Evolutionary conservation across 2,113 vertebrate species (phyloP), one percentile per base, ranked within the genome.

Genomic region (Helogale parvula): DNA sequence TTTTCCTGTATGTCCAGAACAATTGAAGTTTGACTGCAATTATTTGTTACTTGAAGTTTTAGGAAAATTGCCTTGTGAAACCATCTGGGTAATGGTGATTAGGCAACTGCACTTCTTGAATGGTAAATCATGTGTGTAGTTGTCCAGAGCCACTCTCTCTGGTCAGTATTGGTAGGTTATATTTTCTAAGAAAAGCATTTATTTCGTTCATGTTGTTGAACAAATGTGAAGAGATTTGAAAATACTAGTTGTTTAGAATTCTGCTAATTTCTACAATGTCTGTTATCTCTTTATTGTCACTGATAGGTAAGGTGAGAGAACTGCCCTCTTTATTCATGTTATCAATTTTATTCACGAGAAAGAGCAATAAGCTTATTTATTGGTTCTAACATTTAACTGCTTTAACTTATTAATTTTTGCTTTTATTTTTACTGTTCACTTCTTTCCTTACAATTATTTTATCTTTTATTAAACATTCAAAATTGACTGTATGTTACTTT

Each of bases 1-100:
- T 88, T 45, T 52, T 50, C 13, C 5, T 16, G 19, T 23, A 15
- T 84, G 33, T 19, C 66, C 60, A 52, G 31, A 96, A 68, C 60
- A 96, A 88, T 25, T 94, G 76, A 90, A 97, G 54, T 97, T 93
- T 93, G 93, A 94, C 93, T 96, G 79, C 16, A 63, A 31, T 86
- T 95, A 89, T 90, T 95, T 96, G 65, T 95, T 92, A 93, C 38
- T 89, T 91, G 66, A 82, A n/a, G 52, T 80, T 93, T 96, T 93
- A 68, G 50, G 96, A 83, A 47, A 94, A 95, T 95, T 85, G n/a
- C 83, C 79, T 68, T 57, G 80, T 80, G 74, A 88, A 93, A 77
- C 72, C 79, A 69, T 92, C 88, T 96, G 94, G 35, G 63, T 17
- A 86, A 60, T 1, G 82, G 52, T 45, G 91, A 88, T 83, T 82